Percentiles rank a stretch among this genome's conserved stretches.
phyloP scores from a whole-genome alignment of 2,888 invertebrate genomes.

The Copidosoma aretas region DNA sequence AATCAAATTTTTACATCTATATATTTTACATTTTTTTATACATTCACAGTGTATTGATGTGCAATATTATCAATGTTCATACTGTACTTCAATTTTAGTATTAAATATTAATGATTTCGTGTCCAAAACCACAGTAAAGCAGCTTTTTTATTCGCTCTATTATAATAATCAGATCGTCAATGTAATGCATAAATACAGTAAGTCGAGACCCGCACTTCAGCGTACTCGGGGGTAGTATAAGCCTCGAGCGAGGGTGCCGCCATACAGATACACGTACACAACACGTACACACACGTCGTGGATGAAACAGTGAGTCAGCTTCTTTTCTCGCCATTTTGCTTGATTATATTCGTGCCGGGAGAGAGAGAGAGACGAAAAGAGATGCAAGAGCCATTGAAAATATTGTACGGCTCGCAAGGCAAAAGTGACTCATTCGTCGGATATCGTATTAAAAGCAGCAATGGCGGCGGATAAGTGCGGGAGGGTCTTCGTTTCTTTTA shows the following conservation, averaged over 20 bases:
- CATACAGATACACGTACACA: not conserved
- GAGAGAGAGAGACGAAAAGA: not conserved
- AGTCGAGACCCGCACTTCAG: not conserved
- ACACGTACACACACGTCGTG: not conserved
- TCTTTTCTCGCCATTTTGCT: conserved; percentile 38
- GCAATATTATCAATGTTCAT: no score
- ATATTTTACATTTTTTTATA: no score
- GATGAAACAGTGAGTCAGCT: conserved; percentile 39
- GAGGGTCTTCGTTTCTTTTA: conserved; percentile 5
- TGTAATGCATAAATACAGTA: conserved; percentile 15
- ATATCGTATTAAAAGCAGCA: conserved; percentile 28
- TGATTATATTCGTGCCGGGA: conserved; percentile 36
- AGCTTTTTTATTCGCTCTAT: no score
- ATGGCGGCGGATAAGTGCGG: not conserved
- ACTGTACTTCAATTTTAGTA: no score
- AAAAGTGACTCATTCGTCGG: conserved; percentile 36
- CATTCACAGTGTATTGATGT: no score
- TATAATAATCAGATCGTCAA: not conserved
- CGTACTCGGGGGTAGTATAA: not conserved
- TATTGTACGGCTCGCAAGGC: conserved; percentile 34
- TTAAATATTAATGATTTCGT: no score
- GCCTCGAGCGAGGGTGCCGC: not conserved
- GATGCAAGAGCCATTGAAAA: conserved; percentile 30
- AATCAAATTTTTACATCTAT: no score
- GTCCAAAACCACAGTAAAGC: no score